phyloP scores from a whole-genome alignment of 1,140 invertebrate species.

The Zaprionus lachaisei region DNA sequence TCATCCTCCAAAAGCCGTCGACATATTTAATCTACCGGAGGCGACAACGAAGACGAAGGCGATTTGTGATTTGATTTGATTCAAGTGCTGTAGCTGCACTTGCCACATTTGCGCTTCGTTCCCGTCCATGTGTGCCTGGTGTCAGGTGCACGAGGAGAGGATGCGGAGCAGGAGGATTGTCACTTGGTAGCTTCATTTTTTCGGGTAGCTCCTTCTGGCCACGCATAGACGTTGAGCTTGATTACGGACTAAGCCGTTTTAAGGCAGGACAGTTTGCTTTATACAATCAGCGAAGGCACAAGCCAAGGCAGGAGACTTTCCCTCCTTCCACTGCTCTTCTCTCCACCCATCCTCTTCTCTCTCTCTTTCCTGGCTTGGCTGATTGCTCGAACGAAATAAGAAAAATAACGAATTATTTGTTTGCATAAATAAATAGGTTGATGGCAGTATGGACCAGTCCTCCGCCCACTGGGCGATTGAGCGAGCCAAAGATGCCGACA shows the following conservation, averaged over 20 bases:
- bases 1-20: constrained; percentile 9
- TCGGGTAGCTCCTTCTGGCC: constrained; percentile 18
- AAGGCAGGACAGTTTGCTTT: constrained; percentile 55
- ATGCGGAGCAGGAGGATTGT: too few species aligned
- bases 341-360: not conserved
- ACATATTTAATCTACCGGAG: constrained; percentile 12
- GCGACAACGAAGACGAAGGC: constrained; percentile 16
- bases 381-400: constrained; percentile 45
- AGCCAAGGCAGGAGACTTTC: not conserved
- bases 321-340: not conserved
- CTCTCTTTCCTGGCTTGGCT: not conserved
- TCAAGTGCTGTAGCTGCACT: constrained; percentile 26
- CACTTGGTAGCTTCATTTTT: not conserved
- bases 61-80: constrained; percentile 29
- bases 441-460: not conserved
- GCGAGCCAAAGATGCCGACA: constrained; percentile 19
- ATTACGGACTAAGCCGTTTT: constrained; percentile 77
- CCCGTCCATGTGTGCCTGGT: not conserved
- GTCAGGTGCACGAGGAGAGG: not conserved
- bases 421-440: constrained; percentile 52
- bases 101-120: not conserved
- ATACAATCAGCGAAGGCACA: constrained; percentile 55
- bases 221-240: constrained; percentile 43
- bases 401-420: constrained; percentile 44
- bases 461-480: constrained; percentile 19